Evolutionary conservation across 2,797 vertebrate species (phyloP).

Genomic region (Benthosema pterotum): DNA sequence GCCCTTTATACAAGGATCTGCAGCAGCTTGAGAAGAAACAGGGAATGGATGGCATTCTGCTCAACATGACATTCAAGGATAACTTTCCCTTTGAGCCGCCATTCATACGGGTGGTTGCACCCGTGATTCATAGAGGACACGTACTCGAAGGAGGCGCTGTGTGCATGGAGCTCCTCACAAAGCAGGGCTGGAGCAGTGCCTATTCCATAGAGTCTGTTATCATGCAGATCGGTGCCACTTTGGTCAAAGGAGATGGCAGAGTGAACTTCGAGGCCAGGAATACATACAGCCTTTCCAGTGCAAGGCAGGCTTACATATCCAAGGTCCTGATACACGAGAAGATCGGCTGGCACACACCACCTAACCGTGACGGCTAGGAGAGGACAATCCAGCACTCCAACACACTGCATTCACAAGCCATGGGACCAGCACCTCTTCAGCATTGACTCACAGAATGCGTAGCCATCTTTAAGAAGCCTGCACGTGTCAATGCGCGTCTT

Average conservation of each 20-base stretch:
- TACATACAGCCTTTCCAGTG: conserved; percentile 98
- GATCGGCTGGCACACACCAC: conserved; percentile 97
- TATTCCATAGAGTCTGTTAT: conserved; percentile 99
- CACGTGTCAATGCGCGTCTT: too few relatives aligned
- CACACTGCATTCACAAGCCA: conserved; percentile 73
- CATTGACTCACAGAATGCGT: conserved; percentile 9
- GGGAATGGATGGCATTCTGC: conserved; percentile 96
- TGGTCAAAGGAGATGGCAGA: conserved; percentile 98
- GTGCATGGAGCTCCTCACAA: conserved; percentile 99
- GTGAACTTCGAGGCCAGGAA: conserved; percentile 99
- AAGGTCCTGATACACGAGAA: conserved; percentile 99
- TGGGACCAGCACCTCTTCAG: conserved; percentile 69
- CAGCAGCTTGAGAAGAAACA: conserved; percentile 99
- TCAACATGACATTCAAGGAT: conserved; percentile 81
- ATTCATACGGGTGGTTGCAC: conserved; percentile 95
- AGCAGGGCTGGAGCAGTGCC: conserved; percentile 99
- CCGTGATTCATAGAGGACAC: conserved; percentile 97
- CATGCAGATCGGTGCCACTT: conserved; percentile 98
- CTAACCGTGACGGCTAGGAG: conserved; percentile 94
- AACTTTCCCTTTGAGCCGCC: conserved; percentile 98
- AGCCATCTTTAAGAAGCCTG: too few relatives aligned
- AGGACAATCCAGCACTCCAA: conserved; percentile 42
- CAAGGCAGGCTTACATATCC: conserved; percentile 98
- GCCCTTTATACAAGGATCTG: conserved; percentile 95
- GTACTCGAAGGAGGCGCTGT: conserved; percentile 96